phyloP scores from a whole-genome alignment of 2,797 vertebrate genomes.

The Astyanax mexicanus region DNA sequence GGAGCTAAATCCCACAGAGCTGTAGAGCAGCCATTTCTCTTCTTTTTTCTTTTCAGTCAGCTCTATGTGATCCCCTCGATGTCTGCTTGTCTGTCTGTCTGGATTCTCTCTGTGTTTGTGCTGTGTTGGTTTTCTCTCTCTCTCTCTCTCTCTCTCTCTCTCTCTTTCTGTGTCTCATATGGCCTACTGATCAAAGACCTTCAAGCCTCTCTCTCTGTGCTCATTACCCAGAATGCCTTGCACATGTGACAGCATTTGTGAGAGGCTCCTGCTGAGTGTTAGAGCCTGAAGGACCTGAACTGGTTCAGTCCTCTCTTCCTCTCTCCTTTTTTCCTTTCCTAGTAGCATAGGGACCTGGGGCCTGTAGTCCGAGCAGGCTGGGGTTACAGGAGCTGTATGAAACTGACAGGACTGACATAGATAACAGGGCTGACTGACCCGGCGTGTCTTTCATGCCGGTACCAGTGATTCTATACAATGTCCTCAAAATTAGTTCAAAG shows the following conservation, averaged over 20 bases:
- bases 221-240: slow-evolving; percentile 46
- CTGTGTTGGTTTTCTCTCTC: not conserved
- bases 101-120: not conserved
- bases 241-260: slow-evolving; percentile 39
- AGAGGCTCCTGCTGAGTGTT: slow-evolving; percentile 37
- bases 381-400: not conserved
- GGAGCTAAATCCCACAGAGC: not conserved
- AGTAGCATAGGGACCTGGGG: not conserved
- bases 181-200: slow-evolving; percentile 43
- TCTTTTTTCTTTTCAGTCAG: not conserved
- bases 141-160: slow-evolving; percentile 9
- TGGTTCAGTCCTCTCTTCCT: slow-evolving; percentile 10
- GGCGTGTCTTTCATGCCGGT: not conserved
- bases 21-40: not conserved
- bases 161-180: slow-evolving; percentile 30
- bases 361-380: not conserved
- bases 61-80: slow-evolving; percentile 27
- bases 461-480: not conserved
- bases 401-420: not conserved
- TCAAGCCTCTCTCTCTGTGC: slow-evolving; percentile 37
- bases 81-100: slow-evolving; percentile 33
- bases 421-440: not conserved
- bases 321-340: not conserved
- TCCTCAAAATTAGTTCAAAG: not conserved
- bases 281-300: slow-evolving; percentile 30